Evolutionary conservation across 2,797 vertebrate species (phyloP).

Genomic region (Parauchenoglanis ngamensis): DNA sequence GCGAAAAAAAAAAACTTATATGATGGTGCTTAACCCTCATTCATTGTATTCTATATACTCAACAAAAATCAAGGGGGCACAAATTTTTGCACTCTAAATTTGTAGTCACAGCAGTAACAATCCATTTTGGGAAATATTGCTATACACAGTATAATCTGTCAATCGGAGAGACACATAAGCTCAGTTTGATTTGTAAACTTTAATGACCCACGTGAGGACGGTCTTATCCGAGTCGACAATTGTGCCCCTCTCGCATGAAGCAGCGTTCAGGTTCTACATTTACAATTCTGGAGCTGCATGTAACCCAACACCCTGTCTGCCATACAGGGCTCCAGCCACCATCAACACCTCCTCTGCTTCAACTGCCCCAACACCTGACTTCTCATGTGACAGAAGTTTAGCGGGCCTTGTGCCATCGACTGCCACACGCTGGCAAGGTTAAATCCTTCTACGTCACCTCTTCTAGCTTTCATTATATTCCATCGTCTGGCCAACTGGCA

Average conservation of each 20-base stretch:
- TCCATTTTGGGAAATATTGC: not conserved
- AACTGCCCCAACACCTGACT: constrained; percentile 37
- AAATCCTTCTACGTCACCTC: not conserved
- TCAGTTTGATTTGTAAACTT: not conserved
- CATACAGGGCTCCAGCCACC: constrained; percentile 30
- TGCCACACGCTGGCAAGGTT: not conserved
- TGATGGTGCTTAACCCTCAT: not conserved
- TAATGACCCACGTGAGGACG: not conserved
- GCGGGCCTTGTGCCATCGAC: constrained; percentile 1
- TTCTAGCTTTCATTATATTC: not conserved
- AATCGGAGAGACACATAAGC: not conserved
- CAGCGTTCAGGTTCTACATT: not conserved
- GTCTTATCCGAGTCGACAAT: not conserved
- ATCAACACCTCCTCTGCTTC: constrained; percentile 35
- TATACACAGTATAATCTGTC: not conserved
- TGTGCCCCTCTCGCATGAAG: not conserved
- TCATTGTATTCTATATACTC: too few relatives aligned
- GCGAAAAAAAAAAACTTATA: not conserved
- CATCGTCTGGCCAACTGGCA: not conserved
- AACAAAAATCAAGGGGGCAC: not conserved
- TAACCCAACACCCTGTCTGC: constrained; percentile 37
- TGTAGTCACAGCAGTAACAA: not conserved
- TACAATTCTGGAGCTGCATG: constrained; percentile 20
- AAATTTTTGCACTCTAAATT: not conserved
- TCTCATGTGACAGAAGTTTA: constrained; percentile 24